Evolutionary conservation across 1,140 invertebrate species (phyloP).

Genomic region (Nasonia giraulti): DNA sequence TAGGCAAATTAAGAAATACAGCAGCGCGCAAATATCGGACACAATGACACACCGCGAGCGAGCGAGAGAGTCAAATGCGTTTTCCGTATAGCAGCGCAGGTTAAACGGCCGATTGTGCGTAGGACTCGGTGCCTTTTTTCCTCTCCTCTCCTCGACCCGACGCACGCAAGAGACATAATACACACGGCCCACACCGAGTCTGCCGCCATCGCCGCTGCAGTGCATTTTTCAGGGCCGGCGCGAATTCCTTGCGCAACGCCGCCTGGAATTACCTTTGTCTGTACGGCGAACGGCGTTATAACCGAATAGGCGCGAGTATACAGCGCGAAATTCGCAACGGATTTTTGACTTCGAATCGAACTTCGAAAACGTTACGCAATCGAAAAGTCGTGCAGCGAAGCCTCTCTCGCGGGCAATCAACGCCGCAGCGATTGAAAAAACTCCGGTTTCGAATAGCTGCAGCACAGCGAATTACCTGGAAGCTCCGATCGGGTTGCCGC

Average conservation of each 20-base stretch:
- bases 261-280: slow-evolving; percentile 52
- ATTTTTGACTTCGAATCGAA: too few species aligned
- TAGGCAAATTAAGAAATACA: slow-evolving; percentile 45
- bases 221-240: slow-evolving; percentile 50
- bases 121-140: not conserved
- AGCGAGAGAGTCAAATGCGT: not conserved
- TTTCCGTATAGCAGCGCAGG: not conserved
- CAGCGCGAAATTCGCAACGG: too few species aligned
- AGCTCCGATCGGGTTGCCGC: slow-evolving; percentile 28
- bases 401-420: too few species aligned
- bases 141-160: not conserved
- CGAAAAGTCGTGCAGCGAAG: too few species aligned
- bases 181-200: slow-evolving; percentile 44
- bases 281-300: too few species aligned
- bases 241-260: slow-evolving; percentile 38
- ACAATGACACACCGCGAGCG: slow-evolving; percentile 26
- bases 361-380: too few species aligned
- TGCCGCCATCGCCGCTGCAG: not conserved
- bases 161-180: not conserved
- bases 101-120: slow-evolving; percentile 18
- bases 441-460: too few species aligned
- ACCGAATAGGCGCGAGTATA: too few species aligned
- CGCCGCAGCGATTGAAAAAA: too few species aligned
- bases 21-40: slow-evolving; percentile 3
- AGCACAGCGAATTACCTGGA: slow-evolving; percentile 34